Evolutionary conservation across 2,113 vertebrate species (phyloP).

Genomic region (Oceanodroma tethys): DNA sequence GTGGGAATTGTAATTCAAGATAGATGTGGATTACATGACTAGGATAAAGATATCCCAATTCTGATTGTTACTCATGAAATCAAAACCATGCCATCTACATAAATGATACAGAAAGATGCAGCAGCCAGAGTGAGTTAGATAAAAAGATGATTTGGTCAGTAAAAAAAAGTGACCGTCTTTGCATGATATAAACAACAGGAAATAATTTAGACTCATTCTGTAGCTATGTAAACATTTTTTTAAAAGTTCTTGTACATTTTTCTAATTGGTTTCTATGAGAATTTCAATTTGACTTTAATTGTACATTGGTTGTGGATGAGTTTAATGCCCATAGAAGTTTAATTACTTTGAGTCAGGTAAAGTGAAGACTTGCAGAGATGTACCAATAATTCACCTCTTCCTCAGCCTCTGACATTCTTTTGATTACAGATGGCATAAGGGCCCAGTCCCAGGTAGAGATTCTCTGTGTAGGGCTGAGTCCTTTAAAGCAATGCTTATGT

Average conservation of each 20-base stretch:
- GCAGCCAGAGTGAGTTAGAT: neutral
- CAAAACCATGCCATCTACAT: neutral
- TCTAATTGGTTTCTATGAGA: neutral
- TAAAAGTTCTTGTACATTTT: neutral
- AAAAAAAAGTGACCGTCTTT: neutral
- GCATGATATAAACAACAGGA: neutral
- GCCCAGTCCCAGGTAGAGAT: neutral
- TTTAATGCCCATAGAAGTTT: neutral
- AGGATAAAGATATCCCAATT: neutral
- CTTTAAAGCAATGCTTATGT: conserved; percentile 6
- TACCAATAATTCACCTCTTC: neutral
- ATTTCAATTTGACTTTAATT: neutral
- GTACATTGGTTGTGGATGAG: neutral
- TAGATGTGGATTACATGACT: neutral
- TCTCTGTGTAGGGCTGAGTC: neutral
- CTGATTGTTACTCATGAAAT: neutral
- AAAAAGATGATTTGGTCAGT: neutral
- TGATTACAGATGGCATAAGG: neutral
- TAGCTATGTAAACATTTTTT: neutral
- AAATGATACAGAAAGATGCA: neutral
- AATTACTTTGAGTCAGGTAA: neutral
- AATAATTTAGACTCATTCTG: neutral
- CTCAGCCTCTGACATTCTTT: neutral
- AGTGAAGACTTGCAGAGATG: neutral
- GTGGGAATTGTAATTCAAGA: neutral